Base-by-base conservation (phyloP, 2,888 invertebrate genomes). In the Cyclophora punctaria region DNA sequence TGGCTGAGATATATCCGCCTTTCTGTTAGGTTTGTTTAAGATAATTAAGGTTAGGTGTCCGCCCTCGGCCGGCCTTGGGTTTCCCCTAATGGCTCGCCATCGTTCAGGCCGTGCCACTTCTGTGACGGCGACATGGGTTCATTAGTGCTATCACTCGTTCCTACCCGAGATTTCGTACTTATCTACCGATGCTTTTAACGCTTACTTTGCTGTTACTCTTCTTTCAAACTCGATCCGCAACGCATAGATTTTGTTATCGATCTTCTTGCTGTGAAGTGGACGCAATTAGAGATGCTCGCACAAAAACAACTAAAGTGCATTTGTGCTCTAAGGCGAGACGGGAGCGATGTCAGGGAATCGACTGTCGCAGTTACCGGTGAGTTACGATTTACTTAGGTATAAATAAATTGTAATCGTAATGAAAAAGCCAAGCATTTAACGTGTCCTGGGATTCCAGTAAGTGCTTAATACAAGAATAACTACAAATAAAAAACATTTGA, bases 51-150 rank as follows among this genome's bases (percentile, higher is more conserved):
- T 62, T 65, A 66, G 71, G 74, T 79, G 81, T 83, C 81, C 78
- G 73, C 78, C 77, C 75, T 73, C 70, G 52, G 58, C 71, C 67
- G 77, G 78, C 79, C 77, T 78, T 82, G 76, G 67, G 71, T 73
- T 73, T 69, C 71, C 74, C 73, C 74, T 79, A 81, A 79, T 80
- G 76, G 79, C 69, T 62, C 64, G 64, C 71, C 76, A 78, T 78
- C 78, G 73, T 74, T 80, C 79, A 79, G 74, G 72, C 72, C 74
- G 78, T 76, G 78, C 80, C 73, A 79, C 73, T 75, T 73, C 72
- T 76, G 80, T 77, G 84, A 84, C 83, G 74, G 76, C 74, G 64
- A 83, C 85, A 84, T 75, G 78, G 80, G 79, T 86, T 87, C 85
- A 86, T 86, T 87, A 87, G 79, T 75, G 81, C 77, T 84, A 86